Base-by-base conservation (phyloP, 2,113 vertebrate genomes). In the Cyprinodon brontotheroides region DNA sequence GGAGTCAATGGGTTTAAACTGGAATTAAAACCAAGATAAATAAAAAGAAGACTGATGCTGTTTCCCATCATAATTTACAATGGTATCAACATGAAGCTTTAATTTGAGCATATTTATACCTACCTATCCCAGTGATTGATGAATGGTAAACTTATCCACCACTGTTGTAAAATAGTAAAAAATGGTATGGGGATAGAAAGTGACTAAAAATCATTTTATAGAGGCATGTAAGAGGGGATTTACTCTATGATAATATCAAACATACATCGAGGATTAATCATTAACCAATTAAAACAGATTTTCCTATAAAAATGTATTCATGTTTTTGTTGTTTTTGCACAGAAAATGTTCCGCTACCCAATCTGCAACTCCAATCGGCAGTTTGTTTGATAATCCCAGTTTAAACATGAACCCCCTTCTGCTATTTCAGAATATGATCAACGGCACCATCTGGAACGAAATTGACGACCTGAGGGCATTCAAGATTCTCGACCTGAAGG, bases 381-480 rank as follows among this genome's bases (percentile, higher is more conserved):
- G 10, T 2, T 57, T 53, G 50, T n/a, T 57, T 57, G 7, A 15
- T 11, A 15, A 11, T 64, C 13, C 0, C 13, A 62, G 11, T 60
- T 11, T 53, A 8, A 41, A 14, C 39, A 15, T 43, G 14, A 64
- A 68, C 9, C 29, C 13, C 60, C 50, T 57, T 64, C 22, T 65
- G 11, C 11, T 48, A 61, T 75, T 77, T 61, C 82, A 99, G 97
- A 96, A 98, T 61, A 94, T 96, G 87, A 96, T 99, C 85, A 94
- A 94, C 43, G 96, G 96, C 70, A 98, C 97, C 20, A 95, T 99
- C 74, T 99, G 97, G 97, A 96, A 95, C 75, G 97, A 97, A 71
- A 97, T 99, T 4, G 97, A 99, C 82, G 97, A 99, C 92, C 92
- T 96, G 81, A 94, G 92, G 85, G 95, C 96, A 36, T 98, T 97